Evolutionary conservation across 1,140 invertebrate genomes (phyloP), one percentile per base, ranked within the genome.

Genomic region (Lethocerus indicus): DNA sequence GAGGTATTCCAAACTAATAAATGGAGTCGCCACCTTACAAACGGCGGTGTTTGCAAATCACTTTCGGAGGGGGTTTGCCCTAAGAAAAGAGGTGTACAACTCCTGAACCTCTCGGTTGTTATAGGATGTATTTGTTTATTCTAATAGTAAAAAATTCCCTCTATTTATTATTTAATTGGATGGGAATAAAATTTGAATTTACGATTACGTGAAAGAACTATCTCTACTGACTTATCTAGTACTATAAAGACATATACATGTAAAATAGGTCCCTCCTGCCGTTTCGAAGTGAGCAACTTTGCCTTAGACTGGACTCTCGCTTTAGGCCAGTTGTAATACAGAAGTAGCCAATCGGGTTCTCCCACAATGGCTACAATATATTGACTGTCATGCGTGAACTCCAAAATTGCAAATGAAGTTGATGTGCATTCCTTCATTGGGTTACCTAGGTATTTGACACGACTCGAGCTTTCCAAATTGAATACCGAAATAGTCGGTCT

Each of bases 311-410:
- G 16, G 14, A 90, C 69, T 64, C 84, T 85, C 1, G 79, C 79
- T 62, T 81, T 87, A 56, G 89, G 85, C 78, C 83, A 86, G 58
- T 81, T 81, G 63, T 83, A 92, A 61, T 78, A 81, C 44, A 86
- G 71, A 61, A 90, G 70, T 21, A 71, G 78, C 72, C 78, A 88
- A 58, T 89, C 85, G 0, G 83, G 81, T 54, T 79, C 75, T 12
- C 81, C 82, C 1, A 80, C 81, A 25, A 89, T 75, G 0, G 78
- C 80, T 23, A 82, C 76, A 13, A 92, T 62, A 60, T 81, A 79
- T 61, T 81, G 82, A 13, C 74, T 81, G 58, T 90, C 86, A 47
- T 70, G 78, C 4, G 82, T 83, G 58, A 90, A 92, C 13, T 74
- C 72, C 0, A 89, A 60, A 49, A 77, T 78, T 7, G 76, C 72